Conservation (phyloP, 1,140 invertebrate genomes). For the Tachypleus tridentatus region DNA sequence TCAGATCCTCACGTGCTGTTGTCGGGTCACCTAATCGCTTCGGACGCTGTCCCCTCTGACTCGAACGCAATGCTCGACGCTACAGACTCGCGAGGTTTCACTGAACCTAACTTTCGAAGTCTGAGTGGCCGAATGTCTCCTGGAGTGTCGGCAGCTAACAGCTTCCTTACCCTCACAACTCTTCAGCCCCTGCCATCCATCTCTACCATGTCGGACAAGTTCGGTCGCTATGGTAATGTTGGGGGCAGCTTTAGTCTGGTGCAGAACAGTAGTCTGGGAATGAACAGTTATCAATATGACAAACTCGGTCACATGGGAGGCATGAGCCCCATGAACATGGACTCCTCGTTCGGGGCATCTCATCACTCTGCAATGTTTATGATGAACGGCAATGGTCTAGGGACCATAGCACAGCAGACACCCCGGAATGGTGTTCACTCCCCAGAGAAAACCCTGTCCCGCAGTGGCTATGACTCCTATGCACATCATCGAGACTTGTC, state of each 20-base stretch:
- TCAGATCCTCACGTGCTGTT: conserved; percentile 8
- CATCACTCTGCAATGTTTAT: conserved; percentile 47
- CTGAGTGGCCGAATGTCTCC: conserved; percentile 27
- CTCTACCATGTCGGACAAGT: conserved; percentile 88
- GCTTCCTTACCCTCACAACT: conserved; percentile 80
- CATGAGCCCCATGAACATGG: conserved; percentile 44
- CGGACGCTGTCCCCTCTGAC: conserved; percentile 30
- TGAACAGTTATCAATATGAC: conserved; percentile 29
- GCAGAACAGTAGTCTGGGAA: conserved; percentile 57
- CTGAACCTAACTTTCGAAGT: conserved; percentile 23
- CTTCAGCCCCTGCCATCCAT: conserved; percentile 80
- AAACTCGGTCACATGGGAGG: conserved; percentile 37
- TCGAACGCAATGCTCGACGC: conserved; percentile 26
- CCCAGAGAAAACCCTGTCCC: conserved; percentile 50
- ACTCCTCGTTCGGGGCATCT: conserved; percentile 52
- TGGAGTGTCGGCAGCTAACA: conserved; percentile 33
- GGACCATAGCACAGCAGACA: conserved; percentile 15
- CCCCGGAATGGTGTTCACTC: conserved; percentile 54
- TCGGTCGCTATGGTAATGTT: conserved; percentile 30
- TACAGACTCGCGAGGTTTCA: conserved; percentile 26
- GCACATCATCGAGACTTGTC: conserved; percentile 41
- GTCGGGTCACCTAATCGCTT: conserved; percentile 9
- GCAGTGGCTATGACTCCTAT: conserved; percentile 48
- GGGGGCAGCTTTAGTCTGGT: conserved; percentile 70
- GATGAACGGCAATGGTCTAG: conserved; percentile 53